These are phyloP conservation scores for Onychomys torridus DNA, from an alignment of 2,797 vertebrate species.

Conservation along the genomic window DNA sequence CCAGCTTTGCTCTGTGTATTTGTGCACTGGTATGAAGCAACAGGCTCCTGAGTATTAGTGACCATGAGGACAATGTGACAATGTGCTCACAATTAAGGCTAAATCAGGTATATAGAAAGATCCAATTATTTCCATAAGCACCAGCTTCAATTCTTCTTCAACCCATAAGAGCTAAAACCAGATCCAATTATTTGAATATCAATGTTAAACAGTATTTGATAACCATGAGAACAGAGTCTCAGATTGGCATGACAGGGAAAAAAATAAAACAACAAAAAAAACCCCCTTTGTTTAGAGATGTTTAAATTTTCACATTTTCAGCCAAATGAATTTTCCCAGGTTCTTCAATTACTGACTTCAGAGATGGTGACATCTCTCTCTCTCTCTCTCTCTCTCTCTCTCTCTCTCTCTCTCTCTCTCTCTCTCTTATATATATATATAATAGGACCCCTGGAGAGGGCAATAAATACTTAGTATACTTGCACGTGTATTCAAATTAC, in stretches of 20 bases:
- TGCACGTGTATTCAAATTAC: slow-evolving; percentile 37
- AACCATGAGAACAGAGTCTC: not conserved
- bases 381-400: too few species aligned
- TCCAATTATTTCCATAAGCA: slow-evolving; percentile 57
- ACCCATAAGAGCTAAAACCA: not conserved
- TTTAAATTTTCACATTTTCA: not conserved
- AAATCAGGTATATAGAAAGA: not conserved
- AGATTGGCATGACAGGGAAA: not conserved
- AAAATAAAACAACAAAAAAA: not conserved
- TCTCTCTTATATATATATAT: too few species aligned
- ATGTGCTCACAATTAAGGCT: slow-evolving; percentile 9
- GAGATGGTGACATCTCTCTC: slow-evolving; percentile 8
- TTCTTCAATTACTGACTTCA: not conserved
- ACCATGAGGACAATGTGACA: not conserved
- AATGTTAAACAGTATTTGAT: slow-evolving; percentile 10
- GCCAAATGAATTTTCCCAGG: not conserved
- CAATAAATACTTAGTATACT: not conserved
- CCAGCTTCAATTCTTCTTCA: not conserved
- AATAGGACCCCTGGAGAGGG: not conserved
- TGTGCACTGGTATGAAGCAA: not conserved
- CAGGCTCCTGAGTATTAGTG: too few species aligned
- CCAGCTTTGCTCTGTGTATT: not conserved
- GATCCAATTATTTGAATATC: slow-evolving; percentile 49
- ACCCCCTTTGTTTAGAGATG: slow-evolving; percentile 4
- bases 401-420: too few species aligned